Percentiles rank a stretch among this genome's conserved stretches.
Evolutionary conservation across 2,113 vertebrate species (phyloP).

Genomic region (Pogonocichla stellata): DNA sequence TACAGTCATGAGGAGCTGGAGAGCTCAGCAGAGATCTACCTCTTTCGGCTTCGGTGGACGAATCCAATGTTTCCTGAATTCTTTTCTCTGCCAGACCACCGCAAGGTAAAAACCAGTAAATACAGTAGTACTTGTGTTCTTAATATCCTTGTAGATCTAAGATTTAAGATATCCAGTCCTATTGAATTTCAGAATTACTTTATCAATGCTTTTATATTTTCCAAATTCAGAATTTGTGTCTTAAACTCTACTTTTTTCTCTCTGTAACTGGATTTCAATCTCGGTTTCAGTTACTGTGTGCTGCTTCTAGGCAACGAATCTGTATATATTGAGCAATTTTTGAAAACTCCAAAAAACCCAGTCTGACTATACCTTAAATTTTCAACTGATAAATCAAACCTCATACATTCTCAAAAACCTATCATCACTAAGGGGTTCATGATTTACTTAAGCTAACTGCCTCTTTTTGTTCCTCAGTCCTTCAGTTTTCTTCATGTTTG

Average conservation of each 20-base stretch:
- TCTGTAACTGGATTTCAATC: neutral
- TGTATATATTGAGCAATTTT: neutral
- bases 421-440: neutral
- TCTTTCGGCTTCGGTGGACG: conserved; percentile 73
- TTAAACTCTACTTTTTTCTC: neutral
- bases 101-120: conserved; percentile 28
- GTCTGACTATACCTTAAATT: neutral
- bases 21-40: conserved; percentile 73
- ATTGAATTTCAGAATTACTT: neutral
- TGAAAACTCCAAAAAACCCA: rapidly evolving
- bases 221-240: neutral
- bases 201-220: neutral
- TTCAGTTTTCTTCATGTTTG: neutral
- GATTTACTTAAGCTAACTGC: neutral
- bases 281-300: neutral
- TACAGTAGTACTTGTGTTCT: neutral
- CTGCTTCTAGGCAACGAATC: neutral
- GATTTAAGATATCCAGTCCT: neutral
- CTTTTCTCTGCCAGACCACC: conserved; percentile 58
- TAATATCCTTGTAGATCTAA: neutral
- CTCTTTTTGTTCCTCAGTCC: neutral
- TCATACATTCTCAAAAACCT: neutral
- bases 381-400: neutral
- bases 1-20: conserved; percentile 79
- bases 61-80: conserved; percentile 71